Conservation (phyloP, 2,797 vertebrate genomes). For the Orestias chungarensis region DNA sequence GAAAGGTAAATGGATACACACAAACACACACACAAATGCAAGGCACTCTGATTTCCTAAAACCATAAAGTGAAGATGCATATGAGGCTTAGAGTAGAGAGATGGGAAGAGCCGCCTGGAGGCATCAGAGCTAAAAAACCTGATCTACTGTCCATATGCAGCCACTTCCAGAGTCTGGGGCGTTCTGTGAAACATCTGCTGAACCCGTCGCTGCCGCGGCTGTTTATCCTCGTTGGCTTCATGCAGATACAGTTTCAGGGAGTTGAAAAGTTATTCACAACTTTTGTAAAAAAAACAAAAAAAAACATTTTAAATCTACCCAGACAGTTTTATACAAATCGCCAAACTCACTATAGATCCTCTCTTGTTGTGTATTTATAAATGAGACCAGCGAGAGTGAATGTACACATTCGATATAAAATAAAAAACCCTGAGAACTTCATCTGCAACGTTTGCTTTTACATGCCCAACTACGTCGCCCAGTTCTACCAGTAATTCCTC, state of each 20-base stretch:
- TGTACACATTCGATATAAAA: too few species aligned
- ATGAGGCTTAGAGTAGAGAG: constrained; percentile 54
- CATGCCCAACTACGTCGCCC: too few species aligned
- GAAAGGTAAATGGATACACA: constrained; percentile 73
- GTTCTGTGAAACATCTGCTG: constrained; percentile 16
- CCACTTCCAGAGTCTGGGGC: constrained; percentile 26
- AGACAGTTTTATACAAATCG: neutral
- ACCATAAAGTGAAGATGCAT: constrained; percentile 69
- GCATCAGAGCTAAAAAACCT: constrained; percentile 55
- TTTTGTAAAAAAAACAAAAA: neutral
- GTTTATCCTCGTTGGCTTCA: constrained; percentile 10
- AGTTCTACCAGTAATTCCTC: neutral
- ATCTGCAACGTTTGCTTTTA: too few species aligned
- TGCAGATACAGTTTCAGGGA: constrained; percentile 28
- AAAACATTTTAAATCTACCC: neutral
- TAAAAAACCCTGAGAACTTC: too few species aligned
- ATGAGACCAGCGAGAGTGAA: too few species aligned
- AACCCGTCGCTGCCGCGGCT: constrained; percentile 21
- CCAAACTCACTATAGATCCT: neutral
- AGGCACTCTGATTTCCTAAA: constrained; percentile 59
- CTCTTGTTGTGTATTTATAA: neutral
- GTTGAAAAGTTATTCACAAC: neutral
- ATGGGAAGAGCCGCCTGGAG: constrained; percentile 65
- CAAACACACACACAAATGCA: constrained; percentile 15
- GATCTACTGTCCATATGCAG: constrained; percentile 65